Evolutionary conservation across 1,140 invertebrate genomes (phyloP).

Genomic region (Drosophila funebris): DNA sequence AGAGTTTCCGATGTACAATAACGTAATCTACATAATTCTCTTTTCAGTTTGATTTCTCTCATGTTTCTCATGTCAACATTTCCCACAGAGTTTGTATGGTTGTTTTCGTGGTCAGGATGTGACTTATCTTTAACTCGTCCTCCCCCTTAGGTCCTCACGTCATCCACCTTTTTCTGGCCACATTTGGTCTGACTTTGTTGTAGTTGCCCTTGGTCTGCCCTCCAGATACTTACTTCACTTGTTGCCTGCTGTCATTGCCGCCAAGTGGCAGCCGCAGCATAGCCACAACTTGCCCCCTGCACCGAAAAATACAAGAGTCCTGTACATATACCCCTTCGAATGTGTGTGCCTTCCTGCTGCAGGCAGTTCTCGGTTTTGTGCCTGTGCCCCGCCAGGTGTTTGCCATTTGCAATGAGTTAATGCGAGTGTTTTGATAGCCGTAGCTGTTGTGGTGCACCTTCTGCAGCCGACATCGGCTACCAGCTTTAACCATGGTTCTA

Average conservation of each 20-base stretch:
- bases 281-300: constrained; percentile 16
- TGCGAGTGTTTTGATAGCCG: constrained; percentile 46
- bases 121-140: constrained; percentile 51
- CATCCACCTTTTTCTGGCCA: background rate
- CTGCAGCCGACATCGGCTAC: background rate
- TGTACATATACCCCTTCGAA: background rate
- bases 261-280: constrained; percentile 38
- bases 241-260: constrained; percentile 57
- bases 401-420: constrained; percentile 40
- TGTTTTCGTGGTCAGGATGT: constrained; percentile 51
- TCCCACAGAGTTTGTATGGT: constrained; percentile 61
- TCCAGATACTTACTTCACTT: constrained; percentile 49
- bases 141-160: background rate
- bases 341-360: constrained; percentile 66
- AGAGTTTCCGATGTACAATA: constrained; percentile 74
- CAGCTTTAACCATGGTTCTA: background rate
- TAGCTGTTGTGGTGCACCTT: constrained; percentile 23
- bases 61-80: constrained; percentile 75
- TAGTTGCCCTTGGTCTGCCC: constrained; percentile 21
- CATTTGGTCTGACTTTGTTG: constrained; percentile 15
- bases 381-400: background rate
- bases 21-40: constrained; percentile 81
- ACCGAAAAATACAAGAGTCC: constrained; percentile 4
- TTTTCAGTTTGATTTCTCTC: constrained; percentile 75
- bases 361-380: background rate